Percentiles rank a stretch among this genome's conserved stretches.
These are phyloP conservation scores for Pogonocichla stellata DNA, from an alignment of 2,113 vertebrate species.

Conservation along the genomic window DNA sequence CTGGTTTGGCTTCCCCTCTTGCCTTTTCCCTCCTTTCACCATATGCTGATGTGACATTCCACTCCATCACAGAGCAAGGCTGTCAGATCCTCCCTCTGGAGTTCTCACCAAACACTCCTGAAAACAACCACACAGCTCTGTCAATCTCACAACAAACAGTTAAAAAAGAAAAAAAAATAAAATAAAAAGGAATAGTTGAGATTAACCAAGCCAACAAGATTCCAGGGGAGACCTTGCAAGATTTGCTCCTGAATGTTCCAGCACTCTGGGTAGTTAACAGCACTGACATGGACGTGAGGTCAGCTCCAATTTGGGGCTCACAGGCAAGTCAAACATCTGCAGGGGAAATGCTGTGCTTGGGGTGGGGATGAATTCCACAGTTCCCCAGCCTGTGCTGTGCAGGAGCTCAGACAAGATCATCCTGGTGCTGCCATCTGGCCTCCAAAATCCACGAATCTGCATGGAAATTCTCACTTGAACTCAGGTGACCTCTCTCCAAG, in stretches of 20 bases:
- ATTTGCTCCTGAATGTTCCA: background rate
- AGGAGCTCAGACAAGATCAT: background rate
- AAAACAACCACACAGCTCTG: background rate
- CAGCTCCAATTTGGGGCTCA: background rate
- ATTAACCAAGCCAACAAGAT: background rate
- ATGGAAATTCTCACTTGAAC: constrained; percentile 27
- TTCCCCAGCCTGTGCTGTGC: background rate
- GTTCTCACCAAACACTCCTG: background rate
- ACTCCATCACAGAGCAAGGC: background rate
- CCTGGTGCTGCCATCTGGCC: constrained; percentile 14
- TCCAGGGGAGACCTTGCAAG: background rate
- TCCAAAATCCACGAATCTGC: background rate
- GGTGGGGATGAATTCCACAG: background rate
- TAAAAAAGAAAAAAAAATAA: background rate
- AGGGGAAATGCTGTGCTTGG: background rate
- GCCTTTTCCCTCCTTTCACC: background rate
- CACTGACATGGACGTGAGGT: background rate
- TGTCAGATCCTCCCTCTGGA: constrained; percentile 3
- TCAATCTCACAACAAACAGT: background rate
- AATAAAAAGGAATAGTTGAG: background rate
- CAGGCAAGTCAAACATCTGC: background rate
- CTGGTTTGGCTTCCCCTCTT: background rate
- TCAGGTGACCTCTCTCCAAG: background rate
- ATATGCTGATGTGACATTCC: constrained; percentile 15
- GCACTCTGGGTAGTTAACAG: background rate